Conservation (phyloP, 2,113 vertebrate species). For the Brevimyrus niger region DNA sequence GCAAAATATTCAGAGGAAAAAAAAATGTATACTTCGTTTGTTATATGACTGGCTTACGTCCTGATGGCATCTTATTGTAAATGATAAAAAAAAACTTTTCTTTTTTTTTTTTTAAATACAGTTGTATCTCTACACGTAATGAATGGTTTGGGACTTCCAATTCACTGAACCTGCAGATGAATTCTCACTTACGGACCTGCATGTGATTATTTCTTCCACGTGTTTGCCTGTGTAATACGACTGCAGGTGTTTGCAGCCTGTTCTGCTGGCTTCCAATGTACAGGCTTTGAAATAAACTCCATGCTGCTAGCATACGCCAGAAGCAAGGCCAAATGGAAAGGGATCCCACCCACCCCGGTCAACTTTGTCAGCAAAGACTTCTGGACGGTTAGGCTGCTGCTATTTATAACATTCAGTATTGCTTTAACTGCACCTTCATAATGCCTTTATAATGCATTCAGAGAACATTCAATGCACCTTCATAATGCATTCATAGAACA, state of each 20-base stretch:
- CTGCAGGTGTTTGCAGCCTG: constrained; percentile 59
- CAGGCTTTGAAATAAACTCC: constrained; percentile 66
- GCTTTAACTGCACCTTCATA: background rate
- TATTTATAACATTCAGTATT: background rate
- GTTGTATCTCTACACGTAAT: background rate
- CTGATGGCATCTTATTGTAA: background rate
- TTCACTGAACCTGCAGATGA: background rate
- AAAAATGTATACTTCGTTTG: background rate
- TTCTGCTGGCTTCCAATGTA: constrained; percentile 55
- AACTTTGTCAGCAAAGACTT: constrained; percentile 61
- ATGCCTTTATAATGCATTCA: no score
- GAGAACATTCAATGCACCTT: no score
- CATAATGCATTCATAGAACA: background rate
- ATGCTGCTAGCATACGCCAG: constrained; percentile 52
- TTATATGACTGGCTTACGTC: background rate
- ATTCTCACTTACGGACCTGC: background rate
- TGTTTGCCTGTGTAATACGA: background rate
- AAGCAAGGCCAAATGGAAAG: constrained; percentile 47
- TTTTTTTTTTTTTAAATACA: background rate
- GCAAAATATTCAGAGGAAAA: background rate
- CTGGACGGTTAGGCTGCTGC: constrained; percentile 51
- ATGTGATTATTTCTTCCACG: background rate
- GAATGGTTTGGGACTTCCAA: background rate
- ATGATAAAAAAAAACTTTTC: background rate
- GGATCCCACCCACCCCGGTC: constrained; percentile 41